Evolutionary conservation across 2,888 invertebrate species (phyloP).

Genomic region (Nemoura dubitans): DNA sequence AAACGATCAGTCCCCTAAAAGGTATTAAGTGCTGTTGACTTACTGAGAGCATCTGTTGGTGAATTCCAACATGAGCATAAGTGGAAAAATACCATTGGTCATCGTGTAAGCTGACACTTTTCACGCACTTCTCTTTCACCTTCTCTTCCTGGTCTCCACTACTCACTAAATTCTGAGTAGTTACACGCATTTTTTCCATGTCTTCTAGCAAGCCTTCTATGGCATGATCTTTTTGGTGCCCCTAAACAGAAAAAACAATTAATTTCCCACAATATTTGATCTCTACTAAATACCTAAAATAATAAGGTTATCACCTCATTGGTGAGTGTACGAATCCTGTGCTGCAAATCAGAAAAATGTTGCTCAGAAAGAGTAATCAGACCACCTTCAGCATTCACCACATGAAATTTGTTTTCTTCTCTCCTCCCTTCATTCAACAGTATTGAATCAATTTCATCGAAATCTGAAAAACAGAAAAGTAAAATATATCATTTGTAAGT

Average conservation of each 20-base stretch:
- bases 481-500: not conserved
- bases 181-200: constrained; percentile 68
- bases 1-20: too few species aligned
- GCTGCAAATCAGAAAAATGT: constrained; percentile 69
- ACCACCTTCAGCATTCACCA: constrained; percentile 70
- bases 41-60: constrained; percentile 92
- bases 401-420: constrained; percentile 55
- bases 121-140: constrained; percentile 57
- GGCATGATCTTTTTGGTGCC: constrained; percentile 59
- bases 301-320: constrained; percentile 61
- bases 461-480: constrained; percentile 58
- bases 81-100: constrained; percentile 70
- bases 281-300: not conserved
- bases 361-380: constrained; percentile 68
- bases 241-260: constrained; percentile 42
- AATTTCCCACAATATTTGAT: not conserved
- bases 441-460: constrained; percentile 61
- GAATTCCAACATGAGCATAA: constrained; percentile 68
- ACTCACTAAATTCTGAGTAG: constrained; percentile 67
- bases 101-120: constrained; percentile 66
- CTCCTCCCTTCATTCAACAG: not conserved
- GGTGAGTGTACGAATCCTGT: constrained; percentile 66
- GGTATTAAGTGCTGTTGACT: too few species aligned
- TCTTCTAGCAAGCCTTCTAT: constrained; percentile 70
- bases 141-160: constrained; percentile 60